These are phyloP conservation scores for Anthophora plumipes DNA, from an alignment of 2,888 invertebrate genomes.

Conservation along the genomic window DNA sequence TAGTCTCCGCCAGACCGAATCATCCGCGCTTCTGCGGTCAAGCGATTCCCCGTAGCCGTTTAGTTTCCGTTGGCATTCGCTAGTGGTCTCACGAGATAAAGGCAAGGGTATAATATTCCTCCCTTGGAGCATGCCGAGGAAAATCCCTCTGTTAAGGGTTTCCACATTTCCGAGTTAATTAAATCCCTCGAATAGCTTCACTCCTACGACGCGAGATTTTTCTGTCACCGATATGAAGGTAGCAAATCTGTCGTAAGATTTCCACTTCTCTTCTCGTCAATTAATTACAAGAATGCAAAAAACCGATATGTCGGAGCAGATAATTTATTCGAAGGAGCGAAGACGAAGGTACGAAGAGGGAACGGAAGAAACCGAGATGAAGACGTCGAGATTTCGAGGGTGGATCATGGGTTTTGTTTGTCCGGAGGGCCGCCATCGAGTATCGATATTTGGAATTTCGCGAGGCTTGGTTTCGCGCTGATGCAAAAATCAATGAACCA, in stretches of 20 bases:
- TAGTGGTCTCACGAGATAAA: constrained; percentile 22
- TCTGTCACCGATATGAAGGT: neutral
- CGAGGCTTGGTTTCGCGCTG: constrained; percentile 65
- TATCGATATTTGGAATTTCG: constrained; percentile 74
- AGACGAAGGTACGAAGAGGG: neutral
- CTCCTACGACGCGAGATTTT: neutral
- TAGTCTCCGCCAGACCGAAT: constrained; percentile 75
- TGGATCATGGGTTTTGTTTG: constrained; percentile 72
- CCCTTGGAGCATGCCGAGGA: neutral
- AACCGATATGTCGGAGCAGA: constrained; percentile 9
- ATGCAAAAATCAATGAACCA: constrained; percentile 78
- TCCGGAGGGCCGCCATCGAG: constrained; percentile 68
- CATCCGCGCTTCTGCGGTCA: constrained; percentile 73
- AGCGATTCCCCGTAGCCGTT: constrained; percentile 65
- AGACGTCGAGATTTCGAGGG: constrained; percentile 58
- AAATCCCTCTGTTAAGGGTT: too few relatives aligned
- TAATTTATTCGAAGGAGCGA: neutral
- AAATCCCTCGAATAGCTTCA: neutral
- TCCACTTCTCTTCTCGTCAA: constrained; percentile 41
- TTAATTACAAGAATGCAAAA: constrained; percentile 23
- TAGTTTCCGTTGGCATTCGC: constrained; percentile 49
- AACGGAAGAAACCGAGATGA: constrained; percentile 25
- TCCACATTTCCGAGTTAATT: too few relatives aligned
- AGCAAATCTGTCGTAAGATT: constrained; percentile 13
- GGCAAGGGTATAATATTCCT: neutral